These are phyloP conservation scores for Carassius carassius DNA, from an alignment of 2,113 vertebrate species.

Conservation along the genomic window DNA sequence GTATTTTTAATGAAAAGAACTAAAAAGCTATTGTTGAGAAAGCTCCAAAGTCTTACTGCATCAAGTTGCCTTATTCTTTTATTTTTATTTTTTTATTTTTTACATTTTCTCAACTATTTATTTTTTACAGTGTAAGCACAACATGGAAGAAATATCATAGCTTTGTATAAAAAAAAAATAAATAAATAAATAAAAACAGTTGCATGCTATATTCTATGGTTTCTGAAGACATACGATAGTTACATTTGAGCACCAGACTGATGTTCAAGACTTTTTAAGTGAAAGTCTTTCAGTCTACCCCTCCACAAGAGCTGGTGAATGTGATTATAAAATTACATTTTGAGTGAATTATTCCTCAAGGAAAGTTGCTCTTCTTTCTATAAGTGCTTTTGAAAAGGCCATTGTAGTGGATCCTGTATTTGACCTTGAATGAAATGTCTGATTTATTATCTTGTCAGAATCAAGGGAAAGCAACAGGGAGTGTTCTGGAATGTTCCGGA, in stretches of 20 bases:
- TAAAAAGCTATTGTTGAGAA: too few relatives aligned
- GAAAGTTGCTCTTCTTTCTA: not conserved
- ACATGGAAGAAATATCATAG: too few relatives aligned
- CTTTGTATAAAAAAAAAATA: too few relatives aligned
- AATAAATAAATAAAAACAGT: too few relatives aligned
- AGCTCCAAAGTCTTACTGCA: too few relatives aligned
- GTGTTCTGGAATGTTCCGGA: conserved; percentile 36
- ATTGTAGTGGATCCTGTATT: conserved; percentile 1
- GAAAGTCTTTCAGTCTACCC: not conserved
- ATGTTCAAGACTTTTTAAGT: not conserved
- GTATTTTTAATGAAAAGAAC: too few relatives aligned
- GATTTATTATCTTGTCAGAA: conserved; percentile 24
- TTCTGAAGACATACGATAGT: not conserved
- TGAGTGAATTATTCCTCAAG: conserved; percentile 17
- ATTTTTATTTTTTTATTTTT: too few relatives aligned
- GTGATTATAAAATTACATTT: conserved; percentile 3
- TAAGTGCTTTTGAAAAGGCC: conserved; percentile 13
- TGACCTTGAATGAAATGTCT: conserved; percentile 27
- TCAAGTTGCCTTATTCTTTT: too few relatives aligned
- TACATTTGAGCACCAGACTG: not conserved
- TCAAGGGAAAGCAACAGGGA: conserved; percentile 28
- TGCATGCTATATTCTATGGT: not conserved
- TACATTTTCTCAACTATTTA: too few relatives aligned
- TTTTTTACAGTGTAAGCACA: too few relatives aligned
- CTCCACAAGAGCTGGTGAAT: conserved; percentile 1